A percentile compares a stretch with the other conserved stretches of the same genome.
Evolutionary conservation across 2,888 invertebrate genomes (phyloP).

Genomic region (Sabatieria punctata): DNA sequence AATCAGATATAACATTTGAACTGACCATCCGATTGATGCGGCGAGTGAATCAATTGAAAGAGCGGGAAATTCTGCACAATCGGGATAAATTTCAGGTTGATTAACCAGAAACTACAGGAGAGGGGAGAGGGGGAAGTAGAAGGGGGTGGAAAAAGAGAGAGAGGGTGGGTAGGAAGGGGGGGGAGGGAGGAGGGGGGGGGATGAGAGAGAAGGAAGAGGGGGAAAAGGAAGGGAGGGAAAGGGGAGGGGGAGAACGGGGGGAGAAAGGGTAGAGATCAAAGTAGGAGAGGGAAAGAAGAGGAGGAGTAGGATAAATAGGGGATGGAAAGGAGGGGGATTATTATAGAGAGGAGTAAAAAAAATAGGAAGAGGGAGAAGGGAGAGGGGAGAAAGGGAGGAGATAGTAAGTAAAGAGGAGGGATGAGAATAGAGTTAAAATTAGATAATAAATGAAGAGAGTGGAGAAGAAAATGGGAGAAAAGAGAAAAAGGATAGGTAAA

Average conservation of each 20-base stretch:
- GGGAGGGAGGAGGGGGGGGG: not conserved
- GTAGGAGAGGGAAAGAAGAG: not conserved
- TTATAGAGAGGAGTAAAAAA: not conserved
- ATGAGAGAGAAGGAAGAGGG: not conserved
- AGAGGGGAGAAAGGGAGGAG: not conserved
- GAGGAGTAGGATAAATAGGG: constrained; percentile 2
- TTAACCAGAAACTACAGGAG: too few relatives aligned
- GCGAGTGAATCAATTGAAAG: too few relatives aligned
- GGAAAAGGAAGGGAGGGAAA: constrained; percentile 2
- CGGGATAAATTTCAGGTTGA: too few relatives aligned
- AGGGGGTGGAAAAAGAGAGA: not conserved
- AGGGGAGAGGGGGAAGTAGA: too few relatives aligned
- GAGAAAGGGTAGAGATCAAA: not conserved
- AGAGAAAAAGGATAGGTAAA: constrained; percentile 1
- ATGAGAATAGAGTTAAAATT: not conserved
- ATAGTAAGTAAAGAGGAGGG: not conserved
- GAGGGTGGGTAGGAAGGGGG: not conserved
- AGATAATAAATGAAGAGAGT: not conserved
- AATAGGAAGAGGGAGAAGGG: not conserved
- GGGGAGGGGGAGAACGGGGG: not conserved
- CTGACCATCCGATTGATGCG: too few relatives aligned
- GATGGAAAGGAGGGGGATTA: not conserved
- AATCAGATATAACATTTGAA: too few relatives aligned
- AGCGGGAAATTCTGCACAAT: too few relatives aligned
- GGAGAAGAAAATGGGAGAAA: not conserved